phyloP scores from a whole-genome alignment of 2,113 vertebrate genomes.

The Forbesichthys papilliferus region DNA sequence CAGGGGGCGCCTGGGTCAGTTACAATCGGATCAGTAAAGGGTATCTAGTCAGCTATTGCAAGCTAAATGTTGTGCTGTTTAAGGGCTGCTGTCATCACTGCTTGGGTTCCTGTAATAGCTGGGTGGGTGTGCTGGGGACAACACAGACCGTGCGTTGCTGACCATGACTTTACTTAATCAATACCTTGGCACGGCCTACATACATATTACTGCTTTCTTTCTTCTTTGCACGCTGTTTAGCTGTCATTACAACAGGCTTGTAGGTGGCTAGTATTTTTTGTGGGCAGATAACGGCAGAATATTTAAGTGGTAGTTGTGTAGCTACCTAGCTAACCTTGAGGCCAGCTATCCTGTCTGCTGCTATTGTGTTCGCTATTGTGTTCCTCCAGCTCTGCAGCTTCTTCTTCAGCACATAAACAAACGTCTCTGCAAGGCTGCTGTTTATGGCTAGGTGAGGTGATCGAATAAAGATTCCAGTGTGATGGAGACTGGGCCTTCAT shows the following conservation, averaged over 20 bases:
- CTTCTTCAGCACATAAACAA: too few species aligned
- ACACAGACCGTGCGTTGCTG: not conserved
- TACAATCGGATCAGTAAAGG: too few species aligned
- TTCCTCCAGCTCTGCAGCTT: too few species aligned
- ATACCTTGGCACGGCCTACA: not conserved
- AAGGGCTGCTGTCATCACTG: not conserved
- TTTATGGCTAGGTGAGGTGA: too few species aligned
- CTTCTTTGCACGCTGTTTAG: not conserved
- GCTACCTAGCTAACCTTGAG: too few species aligned
- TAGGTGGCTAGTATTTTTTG: not conserved
- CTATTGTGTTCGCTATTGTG: too few species aligned
- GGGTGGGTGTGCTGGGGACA: constrained; percentile 5
- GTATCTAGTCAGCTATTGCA: too few species aligned
- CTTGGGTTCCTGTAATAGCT: constrained; percentile 14
- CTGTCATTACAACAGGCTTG: not conserved
- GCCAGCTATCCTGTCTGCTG: too few species aligned
- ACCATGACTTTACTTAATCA: constrained; percentile 13
- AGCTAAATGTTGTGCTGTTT: constrained; percentile 19
- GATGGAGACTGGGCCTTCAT: too few species aligned
- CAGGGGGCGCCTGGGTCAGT: too few species aligned
- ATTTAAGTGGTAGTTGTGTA: not conserved
- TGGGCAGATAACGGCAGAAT: not conserved
- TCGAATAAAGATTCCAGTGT: too few species aligned
- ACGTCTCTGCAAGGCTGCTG: too few species aligned
- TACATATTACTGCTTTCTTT: not conserved